Percentiles rank a stretch among this genome's conserved stretches.
Conservation (phyloP, 2,888 invertebrate genomes). For the Drosophila flavopinicola region DNA sequence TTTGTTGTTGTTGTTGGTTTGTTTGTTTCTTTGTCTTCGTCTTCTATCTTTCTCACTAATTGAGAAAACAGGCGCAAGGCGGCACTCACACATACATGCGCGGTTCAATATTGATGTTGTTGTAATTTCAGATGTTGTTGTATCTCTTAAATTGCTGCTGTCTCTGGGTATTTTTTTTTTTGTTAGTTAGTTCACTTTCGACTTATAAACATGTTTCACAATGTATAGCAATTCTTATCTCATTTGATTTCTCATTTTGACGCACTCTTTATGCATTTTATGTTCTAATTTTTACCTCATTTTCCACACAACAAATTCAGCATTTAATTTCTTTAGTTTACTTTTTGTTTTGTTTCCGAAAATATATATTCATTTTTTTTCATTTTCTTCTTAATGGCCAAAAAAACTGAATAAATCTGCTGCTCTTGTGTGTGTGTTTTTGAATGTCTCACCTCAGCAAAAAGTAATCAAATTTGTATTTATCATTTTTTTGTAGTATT, state of each 20-base stretch:
- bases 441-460: conserved; percentile 85
- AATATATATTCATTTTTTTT: conserved; percentile 25
- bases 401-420: conserved; percentile 61
- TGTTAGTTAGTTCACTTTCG: conserved; percentile 50
- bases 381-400: conserved; percentile 50
- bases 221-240: conserved; percentile 83
- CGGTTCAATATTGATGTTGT: conserved; percentile 40
- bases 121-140: conserved; percentile 37
- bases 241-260: conserved; percentile 66
- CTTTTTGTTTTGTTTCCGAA: conserved; percentile 42
- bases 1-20: too few species aligned
- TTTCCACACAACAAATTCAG: conserved; percentile 84
- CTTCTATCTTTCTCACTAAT: conserved; percentile 19
- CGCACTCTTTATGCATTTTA: conserved; percentile 68
- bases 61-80: conserved; percentile 66
- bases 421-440: conserved; percentile 83
- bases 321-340: conserved; percentile 49
- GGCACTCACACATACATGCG: conserved; percentile 76
- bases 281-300: conserved; percentile 83
- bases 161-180: conserved; percentile 37
- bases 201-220: conserved; percentile 85
- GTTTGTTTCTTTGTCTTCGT: conserved; percentile 36
- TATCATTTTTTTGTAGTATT: conserved; percentile 14
- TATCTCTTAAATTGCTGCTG: conserved; percentile 34
- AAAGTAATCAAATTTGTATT: conserved; percentile 59